Evolutionary conservation across 2,113 vertebrate species (phyloP).

Genomic region (Anarrhichthys ocellatus): DNA sequence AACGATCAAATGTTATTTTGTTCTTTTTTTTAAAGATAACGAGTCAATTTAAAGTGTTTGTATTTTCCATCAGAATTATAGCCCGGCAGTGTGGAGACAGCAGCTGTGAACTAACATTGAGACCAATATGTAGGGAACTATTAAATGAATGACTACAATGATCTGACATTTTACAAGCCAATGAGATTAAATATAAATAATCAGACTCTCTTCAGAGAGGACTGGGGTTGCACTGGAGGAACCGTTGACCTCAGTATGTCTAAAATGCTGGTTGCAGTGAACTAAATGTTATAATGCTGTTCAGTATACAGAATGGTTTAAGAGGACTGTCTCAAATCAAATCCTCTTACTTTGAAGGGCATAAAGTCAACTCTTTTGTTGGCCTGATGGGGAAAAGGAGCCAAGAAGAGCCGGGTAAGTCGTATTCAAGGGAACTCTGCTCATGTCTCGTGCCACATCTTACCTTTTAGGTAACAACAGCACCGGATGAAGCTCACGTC

Average conservation of each 20-base stretch:
- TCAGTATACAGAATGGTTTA: neutral
- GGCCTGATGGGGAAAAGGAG: constrained; percentile 99
- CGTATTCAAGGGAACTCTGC: neutral
- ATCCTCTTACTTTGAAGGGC: constrained; percentile 85
- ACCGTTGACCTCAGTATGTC: neutral
- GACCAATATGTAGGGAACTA: neutral
- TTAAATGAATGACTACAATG: neutral
- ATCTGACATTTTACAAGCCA: too few species aligned
- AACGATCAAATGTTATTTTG: neutral
- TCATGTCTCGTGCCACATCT: neutral
- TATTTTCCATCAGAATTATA: neutral
- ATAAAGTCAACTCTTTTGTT: constrained; percentile 98
- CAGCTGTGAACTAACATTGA: too few species aligned
- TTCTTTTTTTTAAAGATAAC: neutral
- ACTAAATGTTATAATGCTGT: neutral
- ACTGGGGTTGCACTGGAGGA: neutral
- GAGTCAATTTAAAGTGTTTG: neutral
- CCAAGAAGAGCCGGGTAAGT: constrained; percentile 90
- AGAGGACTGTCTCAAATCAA: neutral
- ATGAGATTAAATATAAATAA: neutral
- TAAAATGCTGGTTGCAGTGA: neutral
- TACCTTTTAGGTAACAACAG: neutral
- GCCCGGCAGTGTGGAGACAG: neutral
- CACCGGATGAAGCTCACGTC: neutral
- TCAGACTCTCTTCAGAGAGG: neutral